phyloP scores from a whole-genome alignment of 2,113 vertebrate genomes.

The Nesoenas mayeri region DNA sequence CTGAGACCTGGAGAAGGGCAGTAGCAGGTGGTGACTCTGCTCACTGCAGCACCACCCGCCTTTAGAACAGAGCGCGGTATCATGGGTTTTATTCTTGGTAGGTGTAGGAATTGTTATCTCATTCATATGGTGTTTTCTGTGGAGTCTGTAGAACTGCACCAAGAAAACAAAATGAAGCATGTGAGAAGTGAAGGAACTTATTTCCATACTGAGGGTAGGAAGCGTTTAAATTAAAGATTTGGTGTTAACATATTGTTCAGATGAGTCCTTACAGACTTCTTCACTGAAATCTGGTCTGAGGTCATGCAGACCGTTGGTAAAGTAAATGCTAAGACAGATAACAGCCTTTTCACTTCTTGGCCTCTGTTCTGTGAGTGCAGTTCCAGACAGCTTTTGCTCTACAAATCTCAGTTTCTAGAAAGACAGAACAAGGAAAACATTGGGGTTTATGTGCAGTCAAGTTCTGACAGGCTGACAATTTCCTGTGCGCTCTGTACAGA shows the following conservation, averaged over 20 bases:
- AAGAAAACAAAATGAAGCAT: background rate
- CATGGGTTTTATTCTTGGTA: too few species aligned
- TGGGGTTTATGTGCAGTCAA: accelerated
- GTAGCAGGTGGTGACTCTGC: background rate
- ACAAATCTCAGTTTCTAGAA: background rate
- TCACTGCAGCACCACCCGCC: background rate
- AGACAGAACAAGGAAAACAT: background rate
- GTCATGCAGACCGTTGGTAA: background rate
- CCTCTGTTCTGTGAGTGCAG: background rate
- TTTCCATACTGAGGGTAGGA: background rate
- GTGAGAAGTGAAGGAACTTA: background rate
- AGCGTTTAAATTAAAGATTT: background rate
- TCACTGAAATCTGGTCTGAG: background rate
- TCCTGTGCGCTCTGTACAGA: background rate
- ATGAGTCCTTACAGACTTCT: background rate
- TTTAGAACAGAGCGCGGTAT: background rate
- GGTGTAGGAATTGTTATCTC: background rate
- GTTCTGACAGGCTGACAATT: background rate
- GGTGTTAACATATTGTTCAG: background rate
- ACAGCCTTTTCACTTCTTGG: background rate
- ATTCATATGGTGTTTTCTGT: background rate
- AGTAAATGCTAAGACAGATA: background rate
- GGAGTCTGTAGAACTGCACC: background rate
- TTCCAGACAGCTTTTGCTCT: background rate
- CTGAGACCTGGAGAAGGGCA: background rate